phyloP scores from a whole-genome alignment of 2,113 vertebrate genomes.

The Rana temporaria region DNA sequence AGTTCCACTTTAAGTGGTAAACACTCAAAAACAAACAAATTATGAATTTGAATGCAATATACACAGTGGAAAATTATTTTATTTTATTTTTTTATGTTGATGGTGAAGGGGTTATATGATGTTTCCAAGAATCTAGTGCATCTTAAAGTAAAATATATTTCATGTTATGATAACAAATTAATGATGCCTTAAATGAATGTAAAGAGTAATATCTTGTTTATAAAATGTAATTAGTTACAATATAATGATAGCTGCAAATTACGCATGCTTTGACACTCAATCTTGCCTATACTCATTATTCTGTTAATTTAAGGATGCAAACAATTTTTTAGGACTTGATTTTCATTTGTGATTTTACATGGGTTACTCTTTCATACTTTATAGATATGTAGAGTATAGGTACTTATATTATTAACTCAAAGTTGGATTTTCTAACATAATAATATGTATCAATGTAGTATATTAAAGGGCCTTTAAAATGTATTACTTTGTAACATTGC shows the following conservation, averaged over 20 bases:
- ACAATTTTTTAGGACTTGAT: slow-evolving; percentile 4
- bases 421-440: too few species aligned
- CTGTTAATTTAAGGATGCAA: slow-evolving; percentile 10
- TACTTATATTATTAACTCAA: too few species aligned
- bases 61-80: too few species aligned
- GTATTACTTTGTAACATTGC: too few species aligned
- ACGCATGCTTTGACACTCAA: not conserved
- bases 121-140: not conserved
- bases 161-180: slow-evolving; percentile 26
- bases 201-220: slow-evolving; percentile 26
- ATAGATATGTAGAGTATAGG: too few species aligned
- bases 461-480: too few species aligned
- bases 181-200: slow-evolving; percentile 22
- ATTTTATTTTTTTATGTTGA: too few species aligned
- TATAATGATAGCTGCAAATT: slow-evolving; percentile 9
- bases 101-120: not conserved
- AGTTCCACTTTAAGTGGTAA: too few species aligned
- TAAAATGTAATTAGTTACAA: slow-evolving; percentile 31
- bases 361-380: not conserved
- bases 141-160: not conserved
- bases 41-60: too few species aligned
- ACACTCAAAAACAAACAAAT: too few species aligned
- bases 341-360: not conserved
- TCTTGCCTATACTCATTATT: slow-evolving; percentile 18
- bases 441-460: too few species aligned